A percentile compares a stretch with the other conserved stretches of the same genome.
phyloP scores from a whole-genome alignment of 2,113 vertebrate genomes.

The Galemys pyrenaicus region DNA sequence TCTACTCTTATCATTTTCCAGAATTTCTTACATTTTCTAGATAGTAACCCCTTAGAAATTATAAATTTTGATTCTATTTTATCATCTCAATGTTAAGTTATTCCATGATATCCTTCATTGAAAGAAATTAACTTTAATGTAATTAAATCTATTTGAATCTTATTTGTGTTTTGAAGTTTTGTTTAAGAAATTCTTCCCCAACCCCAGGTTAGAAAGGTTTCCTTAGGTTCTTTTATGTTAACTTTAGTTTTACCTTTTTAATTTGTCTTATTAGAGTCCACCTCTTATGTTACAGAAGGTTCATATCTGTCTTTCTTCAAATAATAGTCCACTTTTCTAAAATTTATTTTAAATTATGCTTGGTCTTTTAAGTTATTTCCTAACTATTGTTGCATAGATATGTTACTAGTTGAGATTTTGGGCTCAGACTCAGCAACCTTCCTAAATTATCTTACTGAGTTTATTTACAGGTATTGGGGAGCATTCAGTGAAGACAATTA shows the following conservation, averaged over 20 bases:
- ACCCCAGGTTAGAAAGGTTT: not conserved
- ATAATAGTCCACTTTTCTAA: not conserved
- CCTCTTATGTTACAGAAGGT: not conserved
- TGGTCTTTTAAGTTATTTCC: not conserved
- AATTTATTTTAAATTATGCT: not conserved
- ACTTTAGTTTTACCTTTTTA: not conserved
- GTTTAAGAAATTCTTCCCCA: not conserved
- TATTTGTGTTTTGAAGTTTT: not conserved
- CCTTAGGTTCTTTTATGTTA: not conserved
- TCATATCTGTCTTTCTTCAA: not conserved
- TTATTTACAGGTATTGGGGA: not conserved
- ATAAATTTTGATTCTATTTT: conserved; percentile 4
- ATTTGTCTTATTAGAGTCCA: not conserved
- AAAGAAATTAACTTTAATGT: not conserved
- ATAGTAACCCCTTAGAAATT: not conserved
- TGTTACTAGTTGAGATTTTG: not conserved
- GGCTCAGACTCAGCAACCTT: not conserved
- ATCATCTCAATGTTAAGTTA: not conserved
- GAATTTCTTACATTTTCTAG: not conserved
- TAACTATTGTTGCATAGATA: not conserved
- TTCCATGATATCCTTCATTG: not conserved
- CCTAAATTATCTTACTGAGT: not conserved
- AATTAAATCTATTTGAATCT: not conserved
- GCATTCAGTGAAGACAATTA: not conserved
- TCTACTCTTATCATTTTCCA: not conserved